A percentile compares a stretch with the other conserved stretches of the same genome.
Evolutionary conservation across 1,140 invertebrate species (phyloP).

Genomic region (Trachelipus rathkii): DNA sequence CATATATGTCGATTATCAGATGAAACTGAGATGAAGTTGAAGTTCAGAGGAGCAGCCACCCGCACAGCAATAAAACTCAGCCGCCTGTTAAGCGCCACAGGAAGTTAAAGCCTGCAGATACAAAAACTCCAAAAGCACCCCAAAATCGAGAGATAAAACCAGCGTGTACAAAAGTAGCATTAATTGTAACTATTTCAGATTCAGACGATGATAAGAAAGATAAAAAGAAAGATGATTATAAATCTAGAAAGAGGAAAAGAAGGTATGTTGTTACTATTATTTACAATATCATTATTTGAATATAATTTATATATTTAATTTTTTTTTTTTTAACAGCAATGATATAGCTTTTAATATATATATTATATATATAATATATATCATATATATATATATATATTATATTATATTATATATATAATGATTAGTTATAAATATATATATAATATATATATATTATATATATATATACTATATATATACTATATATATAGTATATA

Average conservation of each 20-base stretch:
- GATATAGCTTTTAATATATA: no score
- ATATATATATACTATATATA: neutral
- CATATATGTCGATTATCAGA: neutral
- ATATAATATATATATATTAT: no score
- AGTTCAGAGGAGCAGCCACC: no score
- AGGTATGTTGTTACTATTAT: neutral
- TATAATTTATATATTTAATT: no score
- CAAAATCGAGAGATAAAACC: neutral
- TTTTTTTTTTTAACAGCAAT: no score
- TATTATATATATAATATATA: no score
- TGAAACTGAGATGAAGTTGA: neutral
- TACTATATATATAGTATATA: neutral
- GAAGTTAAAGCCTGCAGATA: neutral
- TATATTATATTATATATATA: no score
- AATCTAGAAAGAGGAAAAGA: neutral
- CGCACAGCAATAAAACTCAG: neutral
- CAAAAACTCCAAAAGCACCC: neutral
- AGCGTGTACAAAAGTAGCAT: neutral
- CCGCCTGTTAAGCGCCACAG: neutral
- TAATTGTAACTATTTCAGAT: neutral
- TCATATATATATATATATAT: no score
- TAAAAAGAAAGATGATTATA: slow-evolving; percentile 1
- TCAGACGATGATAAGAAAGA: neutral
- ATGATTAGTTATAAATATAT: no score
- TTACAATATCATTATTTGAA: no score